phyloP scores from a whole-genome alignment of 2,113 vertebrate species.

The Cinclus cinclus region DNA sequence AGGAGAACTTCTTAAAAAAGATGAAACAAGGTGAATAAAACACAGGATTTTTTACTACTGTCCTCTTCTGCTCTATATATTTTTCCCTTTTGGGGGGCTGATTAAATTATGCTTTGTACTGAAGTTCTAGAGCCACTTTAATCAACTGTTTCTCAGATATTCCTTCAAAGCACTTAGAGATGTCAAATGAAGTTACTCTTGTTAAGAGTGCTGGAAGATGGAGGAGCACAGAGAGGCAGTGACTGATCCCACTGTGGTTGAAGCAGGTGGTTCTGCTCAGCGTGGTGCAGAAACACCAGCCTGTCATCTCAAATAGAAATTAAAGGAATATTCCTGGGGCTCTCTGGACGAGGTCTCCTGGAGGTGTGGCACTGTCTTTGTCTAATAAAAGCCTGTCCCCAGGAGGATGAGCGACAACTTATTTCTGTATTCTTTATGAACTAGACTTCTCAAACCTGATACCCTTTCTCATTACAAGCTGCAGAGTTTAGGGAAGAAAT shows the following conservation, averaged over 20 bases:
- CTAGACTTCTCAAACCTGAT: neutral
- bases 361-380: neutral
- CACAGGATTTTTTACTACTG: neutral
- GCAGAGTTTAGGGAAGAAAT: neutral
- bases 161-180: neutral
- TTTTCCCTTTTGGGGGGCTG: neutral
- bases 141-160: neutral
- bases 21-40: neutral
- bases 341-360: neutral
- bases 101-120: neutral
- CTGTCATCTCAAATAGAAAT: constrained; percentile 35
- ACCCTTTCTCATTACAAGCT: neutral
- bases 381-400: neutral
- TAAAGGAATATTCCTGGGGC: neutral
- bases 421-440: constrained; percentile 9
- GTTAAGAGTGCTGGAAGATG: neutral
- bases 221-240: neutral
- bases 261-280: neutral
- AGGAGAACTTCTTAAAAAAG: neutral
- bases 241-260: neutral
- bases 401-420: neutral
- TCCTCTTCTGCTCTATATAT: neutral
- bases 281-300: neutral
- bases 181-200: constrained; percentile 4
- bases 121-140: neutral